phyloP scores from a whole-genome alignment of 1,140 invertebrate genomes.

The Schmidtea mediterranea region DNA sequence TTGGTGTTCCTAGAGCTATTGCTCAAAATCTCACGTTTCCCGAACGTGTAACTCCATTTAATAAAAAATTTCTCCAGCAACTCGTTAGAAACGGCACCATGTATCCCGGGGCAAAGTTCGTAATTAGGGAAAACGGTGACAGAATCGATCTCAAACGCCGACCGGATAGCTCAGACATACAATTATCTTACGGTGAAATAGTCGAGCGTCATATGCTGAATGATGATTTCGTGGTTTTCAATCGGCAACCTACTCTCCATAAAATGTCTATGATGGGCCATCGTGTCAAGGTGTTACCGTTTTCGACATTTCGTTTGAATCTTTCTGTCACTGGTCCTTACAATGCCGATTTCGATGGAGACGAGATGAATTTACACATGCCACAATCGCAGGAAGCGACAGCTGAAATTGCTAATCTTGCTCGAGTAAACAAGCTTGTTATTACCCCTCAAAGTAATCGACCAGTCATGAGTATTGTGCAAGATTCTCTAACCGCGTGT shows the following conservation, averaged over 20 bases:
- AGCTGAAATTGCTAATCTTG: slow-evolving; percentile 89
- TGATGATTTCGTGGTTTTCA: slow-evolving; percentile 94
- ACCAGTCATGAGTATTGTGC: slow-evolving; percentile 96
- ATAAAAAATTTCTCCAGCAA: slow-evolving; percentile 87
- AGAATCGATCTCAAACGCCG: slow-evolving; percentile 90
- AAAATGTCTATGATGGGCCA: slow-evolving; percentile 99
- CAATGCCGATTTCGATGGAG: slow-evolving; percentile 98
- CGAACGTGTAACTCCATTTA: slow-evolving; percentile 94
- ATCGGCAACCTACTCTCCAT: slow-evolving; percentile 91
- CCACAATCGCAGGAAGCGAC: slow-evolving; percentile 94
- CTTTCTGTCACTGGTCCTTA: slow-evolving; percentile 88
- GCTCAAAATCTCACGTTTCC: slow-evolving; percentile 97
- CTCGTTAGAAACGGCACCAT: slow-evolving; percentile 78
- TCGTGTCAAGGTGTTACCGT: slow-evolving; percentile 71
- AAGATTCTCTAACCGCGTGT: slow-evolving; percentile 85
- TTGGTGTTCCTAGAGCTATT: slow-evolving; percentile 85
- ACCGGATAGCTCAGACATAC: slow-evolving; percentile 85
- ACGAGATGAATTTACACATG: slow-evolving; percentile 98
- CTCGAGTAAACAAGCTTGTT: slow-evolving; percentile 82
- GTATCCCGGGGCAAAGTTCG: slow-evolving; percentile 97
- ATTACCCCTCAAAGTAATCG: slow-evolving; percentile 45
- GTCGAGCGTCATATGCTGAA: slow-evolving; percentile 86
- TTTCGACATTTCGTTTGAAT: slow-evolving; percentile 91
- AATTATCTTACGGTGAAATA: slow-evolving; percentile 88
- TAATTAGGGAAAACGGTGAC: slow-evolving; percentile 89